Percentiles rank a stretch among this genome's conserved stretches.
Conservation (phyloP, 2,113 vertebrate genomes). For the Sula dactylatra region DNA sequence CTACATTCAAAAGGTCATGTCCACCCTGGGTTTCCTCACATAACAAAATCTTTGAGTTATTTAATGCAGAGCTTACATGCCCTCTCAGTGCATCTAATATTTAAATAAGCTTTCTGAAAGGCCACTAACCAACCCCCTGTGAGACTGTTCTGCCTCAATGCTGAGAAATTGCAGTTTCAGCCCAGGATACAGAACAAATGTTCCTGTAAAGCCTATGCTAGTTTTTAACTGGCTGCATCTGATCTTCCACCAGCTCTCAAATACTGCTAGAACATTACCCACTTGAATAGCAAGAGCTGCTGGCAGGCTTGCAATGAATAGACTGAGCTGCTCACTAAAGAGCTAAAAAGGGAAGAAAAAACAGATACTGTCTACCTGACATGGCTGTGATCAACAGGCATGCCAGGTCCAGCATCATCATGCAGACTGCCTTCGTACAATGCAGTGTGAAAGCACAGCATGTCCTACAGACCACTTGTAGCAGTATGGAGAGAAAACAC, state of each 20-base stretch:
- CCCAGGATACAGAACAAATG: not conserved
- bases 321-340: not conserved
- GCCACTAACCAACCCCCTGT: accelerated
- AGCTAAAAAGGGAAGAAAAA: not conserved
- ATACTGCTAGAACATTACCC: not conserved
- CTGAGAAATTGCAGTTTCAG: not conserved
- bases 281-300: not conserved
- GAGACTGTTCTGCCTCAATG: not conserved
- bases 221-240: conserved; percentile 12
- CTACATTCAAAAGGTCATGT: not conserved
- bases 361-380: not conserved
- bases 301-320: not conserved
- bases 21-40: not conserved
- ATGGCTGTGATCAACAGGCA: not conserved
- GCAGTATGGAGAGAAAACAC: accelerated
- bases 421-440: not conserved
- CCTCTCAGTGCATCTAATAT: not conserved
- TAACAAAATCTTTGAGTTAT: not conserved
- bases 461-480: accelerated
- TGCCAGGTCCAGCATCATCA: not conserved
- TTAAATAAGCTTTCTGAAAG: not conserved
- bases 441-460: not conserved
- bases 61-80: not conserved
- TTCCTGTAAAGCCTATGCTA: not conserved
- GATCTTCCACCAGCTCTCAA: not conserved